Evolutionary conservation across 2,888 invertebrate genomes (phyloP), one percentile per base, ranked within the genome.

Genomic region (Eucriotettix oculatus): DNA sequence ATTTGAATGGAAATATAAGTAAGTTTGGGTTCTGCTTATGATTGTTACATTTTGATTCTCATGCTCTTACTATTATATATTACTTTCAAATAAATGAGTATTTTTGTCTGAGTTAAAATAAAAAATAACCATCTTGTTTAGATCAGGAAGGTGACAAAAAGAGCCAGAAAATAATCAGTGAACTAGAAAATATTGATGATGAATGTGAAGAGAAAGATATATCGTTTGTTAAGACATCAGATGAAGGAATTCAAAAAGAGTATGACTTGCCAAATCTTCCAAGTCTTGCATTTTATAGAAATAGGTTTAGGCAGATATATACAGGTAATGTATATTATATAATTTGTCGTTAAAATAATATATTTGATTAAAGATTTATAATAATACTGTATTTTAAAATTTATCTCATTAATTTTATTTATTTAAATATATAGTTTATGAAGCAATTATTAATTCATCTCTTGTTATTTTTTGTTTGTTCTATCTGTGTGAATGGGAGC

Each of bases 191-290:
- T 69, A 93, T 94, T 67, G 93, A 93, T 69, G 92, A 93, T 68
- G 91, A 92, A 70, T 91, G 92, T 70, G 93, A 93, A 75, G 88
- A 91, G 69, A 87, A 90, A 72, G 86, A 90, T 67, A 90, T 94
- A 65, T 88, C 90, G 72, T 93, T 94, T 71, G 87, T 94, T 0
- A 93, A 93, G 73, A 91, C 91, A 65, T 92, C 91, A 10, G 93
- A 93, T 69, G 86, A 87, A 42, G 88, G 89, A 55, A 83, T 93
- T 61, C 86, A 89, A 63, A 87, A 87, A 69, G 91, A 91, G 75
- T 93, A 93, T 71, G 92, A 92, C 72, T 77, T 94, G 17, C 78
- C 86, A 17, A 79, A 82, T 14, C 75, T 94, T 60, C 93, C 93
- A 64, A 84, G 91, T 29, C 76, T 94, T 60, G 90, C 87, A 41